Conservation (phyloP, 2,888 invertebrate species). For the Stegophylla sp. region DNA sequence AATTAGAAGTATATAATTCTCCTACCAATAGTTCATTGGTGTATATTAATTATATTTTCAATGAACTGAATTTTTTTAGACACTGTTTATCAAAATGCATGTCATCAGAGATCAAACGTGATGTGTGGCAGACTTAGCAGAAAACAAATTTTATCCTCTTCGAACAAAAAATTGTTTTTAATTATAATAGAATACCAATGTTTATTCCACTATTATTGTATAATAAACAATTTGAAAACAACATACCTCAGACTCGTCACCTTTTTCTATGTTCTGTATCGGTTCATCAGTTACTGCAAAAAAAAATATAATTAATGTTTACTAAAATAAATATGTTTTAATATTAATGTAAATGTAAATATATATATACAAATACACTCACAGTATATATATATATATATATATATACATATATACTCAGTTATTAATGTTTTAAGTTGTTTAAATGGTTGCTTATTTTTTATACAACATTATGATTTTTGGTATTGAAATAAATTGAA, state of each 20-base stretch:
- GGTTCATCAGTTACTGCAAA: conserved; percentile 45
- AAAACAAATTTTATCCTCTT: neutral
- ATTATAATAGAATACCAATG: conserved; percentile 5
- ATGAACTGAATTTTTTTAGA: conserved; percentile 27
- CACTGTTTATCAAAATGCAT: neutral
- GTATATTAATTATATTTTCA: too few relatives aligned
- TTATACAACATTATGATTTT: conserved; percentile 43
- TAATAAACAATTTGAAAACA: conserved; percentile 13
- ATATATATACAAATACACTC: neutral
- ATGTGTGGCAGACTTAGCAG: neutral
- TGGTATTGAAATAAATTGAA: conserved; percentile 45
- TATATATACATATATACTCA: conserved; percentile 3
- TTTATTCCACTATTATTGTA: neutral
- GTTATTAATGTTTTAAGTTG: conserved; percentile 30
- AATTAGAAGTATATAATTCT: too few relatives aligned
- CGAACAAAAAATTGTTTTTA: neutral
- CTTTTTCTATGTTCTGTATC: conserved; percentile 36
- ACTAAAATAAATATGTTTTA: neutral
- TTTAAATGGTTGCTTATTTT: conserved; percentile 49
- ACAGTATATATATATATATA: too few relatives aligned
- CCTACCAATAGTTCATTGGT: too few relatives aligned
- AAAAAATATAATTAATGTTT: neutral
- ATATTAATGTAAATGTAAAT: conserved; percentile 7
- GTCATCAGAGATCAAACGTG: neutral
- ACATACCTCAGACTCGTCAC: conserved; percentile 42